Conservation (phyloP, 2,888 invertebrate genomes). For the Amphipyra berbera region DNA sequence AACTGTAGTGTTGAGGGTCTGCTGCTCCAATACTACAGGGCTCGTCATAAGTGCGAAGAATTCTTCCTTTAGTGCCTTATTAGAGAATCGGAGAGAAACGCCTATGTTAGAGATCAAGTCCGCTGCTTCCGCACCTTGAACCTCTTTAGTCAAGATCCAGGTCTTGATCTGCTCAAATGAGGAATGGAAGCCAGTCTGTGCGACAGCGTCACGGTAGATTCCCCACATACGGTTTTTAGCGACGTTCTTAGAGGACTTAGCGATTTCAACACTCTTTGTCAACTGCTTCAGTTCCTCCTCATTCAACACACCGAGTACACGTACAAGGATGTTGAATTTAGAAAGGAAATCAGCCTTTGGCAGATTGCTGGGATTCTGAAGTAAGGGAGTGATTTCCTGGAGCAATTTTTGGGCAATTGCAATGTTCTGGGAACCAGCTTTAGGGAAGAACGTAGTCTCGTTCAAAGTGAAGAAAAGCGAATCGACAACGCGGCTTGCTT, state of each 20-base stretch:
- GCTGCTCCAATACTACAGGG: constrained; percentile 85
- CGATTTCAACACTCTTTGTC: constrained; percentile 84
- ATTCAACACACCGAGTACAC: constrained; percentile 90
- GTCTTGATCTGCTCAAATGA: constrained; percentile 90
- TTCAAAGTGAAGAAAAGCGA: constrained; percentile 88
- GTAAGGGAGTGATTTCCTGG: constrained; percentile 89
- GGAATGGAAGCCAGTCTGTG: constrained; percentile 92
- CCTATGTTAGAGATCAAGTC: constrained; percentile 88
- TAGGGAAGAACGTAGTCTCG: constrained; percentile 55
- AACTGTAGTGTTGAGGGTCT: constrained; percentile 87
- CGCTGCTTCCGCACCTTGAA: constrained; percentile 90
- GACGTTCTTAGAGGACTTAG: constrained; percentile 75
- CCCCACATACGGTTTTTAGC: constrained; percentile 88
- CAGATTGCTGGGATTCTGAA: constrained; percentile 89
- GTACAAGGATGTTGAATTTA: constrained; percentile 91
- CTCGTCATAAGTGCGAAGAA: constrained; percentile 90
- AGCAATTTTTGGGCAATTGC: constrained; percentile 82
- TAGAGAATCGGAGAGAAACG: constrained; percentile 89
- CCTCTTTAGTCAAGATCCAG: constrained; percentile 89
- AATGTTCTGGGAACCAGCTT: constrained; percentile 74
- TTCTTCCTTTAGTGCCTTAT: constrained; percentile 89
- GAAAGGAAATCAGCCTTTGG: constrained; percentile 89
- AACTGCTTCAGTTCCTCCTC: constrained; percentile 89
- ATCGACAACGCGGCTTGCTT: constrained; percentile 80
- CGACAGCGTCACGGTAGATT: constrained; percentile 91